Evolutionary conservation across 2,888 invertebrate genomes (phyloP), one percentile per base, ranked within the genome.

Genomic region (Pristionchus entomophagus): DNA sequence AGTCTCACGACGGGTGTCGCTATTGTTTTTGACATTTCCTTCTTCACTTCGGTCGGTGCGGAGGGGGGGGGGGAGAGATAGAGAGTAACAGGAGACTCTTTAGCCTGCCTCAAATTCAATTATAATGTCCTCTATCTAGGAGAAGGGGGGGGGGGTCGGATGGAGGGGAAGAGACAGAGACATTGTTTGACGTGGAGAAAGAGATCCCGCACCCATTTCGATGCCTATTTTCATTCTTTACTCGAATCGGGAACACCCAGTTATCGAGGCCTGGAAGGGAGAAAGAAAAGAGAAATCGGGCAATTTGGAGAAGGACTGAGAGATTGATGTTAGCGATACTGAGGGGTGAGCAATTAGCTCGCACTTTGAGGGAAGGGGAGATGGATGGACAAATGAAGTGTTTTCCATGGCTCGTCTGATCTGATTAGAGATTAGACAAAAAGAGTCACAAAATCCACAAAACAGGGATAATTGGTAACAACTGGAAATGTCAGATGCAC

Each of bases 361-460:
- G 62, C n/a, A n/a, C 65, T 65, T 65, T 65, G 59, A 65, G 65
- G 5, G 77, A 19, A 77, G 77, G 32, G 32, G 3, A 29, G 62
- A 32, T 56, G 56, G 38, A 17, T 56, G 59, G n/a, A n/a, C n/a
- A 53, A 22, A 19, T n/a, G 69, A 77, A 77, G 77, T 77, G 77
- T 77, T 77, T 26, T 77, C 26, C 45, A 77, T 77, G 73, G 35
- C 65, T 65, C 65, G 65, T 45, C 45, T 65, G 65, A 65, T 65
- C 35, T 19, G 65, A 65, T 65, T 65, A 65, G 65, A 65, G 65
- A 65, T 65, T 22, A 65, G 65, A 65, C 35, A 65, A 35, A 65
- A 65, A 65, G 65, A 62, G 26, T n/a, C n/a, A n/a, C n/a, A n/a
- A n/a, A 17, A 22, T 5, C 17, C 26, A 29, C n/a, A 65, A 65